These are phyloP conservation scores for Tetrax tetrax DNA, from an alignment of 2,113 vertebrate species.

Conservation along the genomic window DNA sequence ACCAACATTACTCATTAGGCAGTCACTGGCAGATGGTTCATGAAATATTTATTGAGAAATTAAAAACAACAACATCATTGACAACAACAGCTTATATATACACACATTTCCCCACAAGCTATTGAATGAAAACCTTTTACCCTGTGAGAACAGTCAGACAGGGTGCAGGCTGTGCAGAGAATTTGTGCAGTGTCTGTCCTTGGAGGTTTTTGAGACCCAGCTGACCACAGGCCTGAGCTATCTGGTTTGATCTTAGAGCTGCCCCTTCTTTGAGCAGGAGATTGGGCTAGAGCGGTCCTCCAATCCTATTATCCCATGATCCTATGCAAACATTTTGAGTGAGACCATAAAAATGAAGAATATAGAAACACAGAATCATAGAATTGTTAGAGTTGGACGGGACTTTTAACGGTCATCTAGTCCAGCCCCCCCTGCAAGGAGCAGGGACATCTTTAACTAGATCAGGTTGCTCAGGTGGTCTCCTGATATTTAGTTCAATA, in stretches of 20 bases:
- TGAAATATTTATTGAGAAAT: constrained; percentile 47
- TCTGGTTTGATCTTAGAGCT: not conserved
- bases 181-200: not conserved
- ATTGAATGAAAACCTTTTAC: not conserved
- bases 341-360: not conserved
- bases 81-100: not conserved
- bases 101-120: not conserved
- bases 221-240: not conserved
- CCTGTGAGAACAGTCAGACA: not conserved
- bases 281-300: not conserved
- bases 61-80: not conserved
- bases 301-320: not conserved
- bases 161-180: not conserved
- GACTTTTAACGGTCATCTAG: too few species aligned
- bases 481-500: not conserved
- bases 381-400: too few species aligned
- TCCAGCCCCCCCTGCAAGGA: too few species aligned
- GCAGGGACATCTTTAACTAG: too few species aligned
- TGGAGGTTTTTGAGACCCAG: not conserved
- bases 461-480: too few species aligned
- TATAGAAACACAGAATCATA: too few species aligned
- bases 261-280: not conserved
- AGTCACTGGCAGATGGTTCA: constrained; percentile 9
- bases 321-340: not conserved
- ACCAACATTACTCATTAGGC: not conserved